Conservation (phyloP, 2,113 vertebrate genomes). For the Ailuropoda melanoleuca region DNA sequence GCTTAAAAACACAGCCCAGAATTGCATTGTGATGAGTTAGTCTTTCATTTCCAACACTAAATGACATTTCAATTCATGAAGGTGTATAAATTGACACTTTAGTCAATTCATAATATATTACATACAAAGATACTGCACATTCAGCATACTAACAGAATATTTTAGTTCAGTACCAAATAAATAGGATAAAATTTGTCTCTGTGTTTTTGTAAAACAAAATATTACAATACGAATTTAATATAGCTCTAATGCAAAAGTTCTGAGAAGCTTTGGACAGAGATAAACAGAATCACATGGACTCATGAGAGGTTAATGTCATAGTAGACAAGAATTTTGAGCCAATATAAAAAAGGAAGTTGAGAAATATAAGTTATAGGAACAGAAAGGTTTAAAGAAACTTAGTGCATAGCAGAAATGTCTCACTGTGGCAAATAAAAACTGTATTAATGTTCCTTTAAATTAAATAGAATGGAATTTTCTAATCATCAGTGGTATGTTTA, state of each 20-base stretch:
- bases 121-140: neutral
- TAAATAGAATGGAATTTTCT: neutral
- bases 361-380: neutral
- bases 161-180: neutral
- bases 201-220: neutral
- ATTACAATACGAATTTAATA: neutral
- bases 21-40: neutral
- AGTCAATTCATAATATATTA: neutral
- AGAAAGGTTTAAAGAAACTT: neutral
- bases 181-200: neutral
- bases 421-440: neutral
- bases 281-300: neutral
- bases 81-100: neutral
- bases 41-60: neutral
- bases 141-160: neutral
- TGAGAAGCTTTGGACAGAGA: neutral
- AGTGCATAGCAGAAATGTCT: neutral
- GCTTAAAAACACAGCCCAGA: neutral
- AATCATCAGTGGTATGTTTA: neutral
- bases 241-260: neutral
- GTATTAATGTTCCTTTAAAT: neutral
- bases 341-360: neutral
- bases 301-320: neutral
- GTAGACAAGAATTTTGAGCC: neutral
- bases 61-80: neutral